Base-by-base conservation (phyloP, 2,888 invertebrate species). In the Spisula subtruncata region DNA sequence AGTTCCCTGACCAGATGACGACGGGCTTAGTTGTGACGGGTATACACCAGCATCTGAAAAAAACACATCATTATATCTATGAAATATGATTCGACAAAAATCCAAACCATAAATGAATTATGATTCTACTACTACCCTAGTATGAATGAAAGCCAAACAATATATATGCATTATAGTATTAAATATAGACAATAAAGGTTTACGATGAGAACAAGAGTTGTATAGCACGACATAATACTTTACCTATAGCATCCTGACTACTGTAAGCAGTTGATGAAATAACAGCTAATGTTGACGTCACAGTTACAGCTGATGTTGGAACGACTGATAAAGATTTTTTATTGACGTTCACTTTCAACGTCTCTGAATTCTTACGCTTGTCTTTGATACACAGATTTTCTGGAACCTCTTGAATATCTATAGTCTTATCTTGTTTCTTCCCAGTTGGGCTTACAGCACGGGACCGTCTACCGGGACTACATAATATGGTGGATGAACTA, bases 381-480 rank as follows among this genome's bases (percentile, higher is more conserved):
- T 92, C 92, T 75, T 92, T 92, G 6, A 92, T 85, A 84, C 92
- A 92, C 12, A 92, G 83, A 88, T 92, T 92, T 46, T 92, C 92
- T 10, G 92, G 92, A 71, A 90, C 87, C 8, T 92, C 92, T 79
- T 92, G 92, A 60, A 89, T 66, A 18, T 46, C 85, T 6, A 71
- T 41, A 51, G n/a, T n/a, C 75, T 60, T 16, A 8, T 56, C 75
- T 29, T 83, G 54, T 18, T 46, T 86, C 25, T 56, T 51, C 12
- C 75, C 81, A 35, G 5, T n/a, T 10, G 80, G 80, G 35, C 81
- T 81, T 20, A 81, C 51, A 4, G 60, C 66, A 4, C 81, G 48
- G 29, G 41, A 29, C 2, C 71, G 41, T 48, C 81, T 60, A 8
- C 81, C 84, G 12, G 92, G 89, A 71, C 89, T 92, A 75, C 75